These are phyloP conservation scores for Platyscapa corneri DNA, from an alignment of 1,140 invertebrate species.

Conservation along the genomic window DNA sequence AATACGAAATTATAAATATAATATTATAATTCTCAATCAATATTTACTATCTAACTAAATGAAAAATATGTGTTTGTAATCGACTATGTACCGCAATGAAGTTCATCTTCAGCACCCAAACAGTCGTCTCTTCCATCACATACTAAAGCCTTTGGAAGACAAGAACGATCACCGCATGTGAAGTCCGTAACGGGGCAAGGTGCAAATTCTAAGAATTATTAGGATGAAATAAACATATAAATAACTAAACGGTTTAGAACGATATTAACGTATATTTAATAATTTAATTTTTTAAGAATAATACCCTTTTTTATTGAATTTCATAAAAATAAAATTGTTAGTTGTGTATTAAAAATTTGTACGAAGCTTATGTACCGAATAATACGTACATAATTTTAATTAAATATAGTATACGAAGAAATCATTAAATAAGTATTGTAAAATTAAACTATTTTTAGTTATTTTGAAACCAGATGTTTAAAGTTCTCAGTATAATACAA, in stretches of 20 bases:
- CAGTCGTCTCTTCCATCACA: conserved; percentile 87
- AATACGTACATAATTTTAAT: too few species aligned
- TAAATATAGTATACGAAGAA: too few species aligned
- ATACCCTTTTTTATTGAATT: neutral
- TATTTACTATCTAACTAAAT: conserved; percentile 40
- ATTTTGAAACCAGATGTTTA: neutral
- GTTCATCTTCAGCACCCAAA: conserved; percentile 84
- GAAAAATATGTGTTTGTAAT: conserved; percentile 35
- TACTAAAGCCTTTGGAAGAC: conserved; percentile 78
- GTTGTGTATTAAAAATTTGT: neutral
- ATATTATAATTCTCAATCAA: neutral
- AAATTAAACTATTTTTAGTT: neutral
- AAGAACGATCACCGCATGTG: conserved; percentile 80
- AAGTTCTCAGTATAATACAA: neutral
- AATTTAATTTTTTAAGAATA: too few species aligned
- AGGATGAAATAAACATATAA: conserved; percentile 57
- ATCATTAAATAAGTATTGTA: neutral
- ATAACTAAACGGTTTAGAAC: neutral
- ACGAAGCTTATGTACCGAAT: too few species aligned
- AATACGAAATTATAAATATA: too few species aligned
- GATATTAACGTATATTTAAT: neutral
- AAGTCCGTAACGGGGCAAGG: conserved; percentile 77
- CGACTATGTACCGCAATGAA: conserved; percentile 75
- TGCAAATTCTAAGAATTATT: conserved; percentile 69
- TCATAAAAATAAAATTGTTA: neutral